These are phyloP conservation scores for Diadromus collaris DNA, from an alignment of 2,888 invertebrate species.

Conservation along the genomic window DNA sequence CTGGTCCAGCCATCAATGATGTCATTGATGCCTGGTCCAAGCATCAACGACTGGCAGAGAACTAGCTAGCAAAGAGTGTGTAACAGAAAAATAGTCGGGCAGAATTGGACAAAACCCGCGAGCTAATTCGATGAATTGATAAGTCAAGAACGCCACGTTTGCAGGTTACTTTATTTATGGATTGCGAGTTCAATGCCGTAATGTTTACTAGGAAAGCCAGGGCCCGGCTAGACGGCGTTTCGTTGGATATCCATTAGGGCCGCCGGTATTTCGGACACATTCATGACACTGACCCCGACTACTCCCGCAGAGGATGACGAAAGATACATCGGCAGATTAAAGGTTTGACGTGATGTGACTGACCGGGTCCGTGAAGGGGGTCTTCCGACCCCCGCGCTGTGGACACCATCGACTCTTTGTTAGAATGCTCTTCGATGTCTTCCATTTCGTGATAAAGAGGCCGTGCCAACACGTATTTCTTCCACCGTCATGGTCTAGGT, in stretches of 20 bases:
- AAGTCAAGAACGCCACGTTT: slow-evolving; percentile 60
- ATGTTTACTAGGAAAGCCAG: slow-evolving; percentile 68
- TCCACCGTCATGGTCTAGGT: too few species aligned
- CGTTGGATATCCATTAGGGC: not conserved
- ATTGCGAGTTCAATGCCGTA: slow-evolving; percentile 67
- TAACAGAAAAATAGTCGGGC: slow-evolving; percentile 1
- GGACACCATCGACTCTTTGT: too few species aligned
- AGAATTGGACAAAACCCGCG: not conserved
- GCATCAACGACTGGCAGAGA: slow-evolving; percentile 67
- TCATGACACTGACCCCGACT: not conserved
- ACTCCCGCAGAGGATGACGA: not conserved
- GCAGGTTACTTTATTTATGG: slow-evolving; percentile 74
- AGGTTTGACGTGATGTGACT: too few species aligned
- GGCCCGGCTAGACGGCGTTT: not conserved
- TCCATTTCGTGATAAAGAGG: too few species aligned
- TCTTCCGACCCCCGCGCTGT: too few species aligned
- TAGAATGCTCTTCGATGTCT: too few species aligned
- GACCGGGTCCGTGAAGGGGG: too few species aligned
- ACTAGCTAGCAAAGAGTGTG: slow-evolving; percentile 3
- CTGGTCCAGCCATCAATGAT: too few species aligned
- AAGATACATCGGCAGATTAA: too few species aligned
- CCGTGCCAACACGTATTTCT: too few species aligned
- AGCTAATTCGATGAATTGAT: slow-evolving; percentile 47
- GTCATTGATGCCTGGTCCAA: too few species aligned
- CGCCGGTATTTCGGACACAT: not conserved